Conservation (phyloP, 2,888 invertebrate genomes). For the Didymodactylos carnosus region DNA sequence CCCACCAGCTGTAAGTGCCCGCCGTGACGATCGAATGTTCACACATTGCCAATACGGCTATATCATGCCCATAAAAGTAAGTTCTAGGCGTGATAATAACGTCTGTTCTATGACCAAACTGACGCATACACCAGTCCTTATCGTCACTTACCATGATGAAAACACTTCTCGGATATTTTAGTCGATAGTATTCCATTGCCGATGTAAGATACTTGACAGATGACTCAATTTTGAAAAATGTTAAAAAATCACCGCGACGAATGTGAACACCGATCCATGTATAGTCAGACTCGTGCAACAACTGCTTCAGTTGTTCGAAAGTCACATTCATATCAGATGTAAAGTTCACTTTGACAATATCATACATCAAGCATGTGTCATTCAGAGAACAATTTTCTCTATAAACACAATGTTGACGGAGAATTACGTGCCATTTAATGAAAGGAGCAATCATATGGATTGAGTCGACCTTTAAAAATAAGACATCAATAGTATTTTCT, state of each 20-base stretch:
- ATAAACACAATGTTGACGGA: too few species aligned
- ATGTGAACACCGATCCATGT: background rate
- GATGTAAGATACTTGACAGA: background rate
- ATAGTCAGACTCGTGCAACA: too few species aligned
- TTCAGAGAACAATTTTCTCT: too few species aligned
- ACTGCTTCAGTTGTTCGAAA: too few species aligned
- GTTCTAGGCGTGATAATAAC: background rate
- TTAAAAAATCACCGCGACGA: background rate
- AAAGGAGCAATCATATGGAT: too few species aligned
- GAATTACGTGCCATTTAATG: too few species aligned
- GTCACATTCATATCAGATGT: too few species aligned
- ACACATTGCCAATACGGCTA: background rate
- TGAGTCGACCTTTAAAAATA: too few species aligned
- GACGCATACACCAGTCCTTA: background rate
- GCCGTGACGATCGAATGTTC: background rate
- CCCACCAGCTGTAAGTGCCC: background rate
- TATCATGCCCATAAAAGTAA: background rate
- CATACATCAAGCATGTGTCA: too few species aligned
- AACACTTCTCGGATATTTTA: background rate
- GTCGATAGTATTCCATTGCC: background rate
- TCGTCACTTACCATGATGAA: background rate
- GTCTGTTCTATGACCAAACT: background rate
- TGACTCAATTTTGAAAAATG: background rate
- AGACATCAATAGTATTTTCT: too few species aligned
- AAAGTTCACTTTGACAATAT: too few species aligned